Evolutionary conservation across 2,888 invertebrate genomes (phyloP), one percentile per base, ranked within the genome.

Genomic region (Camptogramma bilineatum): DNA sequence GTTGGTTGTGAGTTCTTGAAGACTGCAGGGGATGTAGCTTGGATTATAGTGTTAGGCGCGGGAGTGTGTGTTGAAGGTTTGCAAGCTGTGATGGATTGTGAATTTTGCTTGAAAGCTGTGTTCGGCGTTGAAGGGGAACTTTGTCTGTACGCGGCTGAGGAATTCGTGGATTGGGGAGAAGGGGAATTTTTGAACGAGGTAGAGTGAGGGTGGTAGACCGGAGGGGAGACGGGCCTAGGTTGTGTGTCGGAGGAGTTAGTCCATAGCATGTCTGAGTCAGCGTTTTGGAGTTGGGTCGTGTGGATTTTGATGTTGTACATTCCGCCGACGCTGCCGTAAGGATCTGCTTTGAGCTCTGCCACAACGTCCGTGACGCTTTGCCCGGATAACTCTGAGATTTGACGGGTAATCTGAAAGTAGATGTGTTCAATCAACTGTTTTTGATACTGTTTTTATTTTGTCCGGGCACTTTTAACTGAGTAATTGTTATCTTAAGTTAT

Each of bases 251-350:
- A 83, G 19, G 88, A 75, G 44, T 90, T 88, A 0, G 75, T 66
- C 34, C 82, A 82, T 0, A 87, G 73, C 5, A 81, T 78, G 0
- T 66, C 66, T 13, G 58, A 31, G 34, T 62, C 62, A 19, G 79
- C 69, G 50, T 83, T 79, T 31, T 51, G 57, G 56, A 88, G 75
- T 64, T 88, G 90, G 17, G 79, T 82, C 7, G 86, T 72, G 64
- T 91, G 93, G 4, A 81, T 84, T 71, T 94, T 87, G 62, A 95
- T 94, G 82, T 95, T 95, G 83, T 93, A 95, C 76, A 95, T 94
- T 56, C 95, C 95, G 2, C 94, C 95, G 17, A 94, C 74, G 19
- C 93, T 83, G 0, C 95, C 95, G 73, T 93, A 94, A 0, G 94
- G 94, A 62, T 94, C 94, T 0, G 89, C 87, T 56, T 90, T 90